Conservation (phyloP, 1,140 invertebrate genomes). For the Antheraea mylitta region DNA sequence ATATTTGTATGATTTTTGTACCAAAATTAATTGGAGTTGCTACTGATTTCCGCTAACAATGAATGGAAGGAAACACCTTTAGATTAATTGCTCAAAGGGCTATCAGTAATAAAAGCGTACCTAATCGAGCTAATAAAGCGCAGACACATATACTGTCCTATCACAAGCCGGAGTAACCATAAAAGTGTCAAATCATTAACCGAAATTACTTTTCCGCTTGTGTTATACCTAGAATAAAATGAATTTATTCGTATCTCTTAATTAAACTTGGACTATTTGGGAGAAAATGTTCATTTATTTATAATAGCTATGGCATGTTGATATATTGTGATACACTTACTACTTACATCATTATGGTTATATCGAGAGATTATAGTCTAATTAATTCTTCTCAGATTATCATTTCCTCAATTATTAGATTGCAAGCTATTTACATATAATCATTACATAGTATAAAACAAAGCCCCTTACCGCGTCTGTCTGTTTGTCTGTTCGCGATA, state of each 20-base stretch:
- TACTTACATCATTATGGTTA: too few relatives aligned
- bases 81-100: constrained; percentile 47
- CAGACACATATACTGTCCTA: constrained; percentile 31
- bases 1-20: too few relatives aligned
- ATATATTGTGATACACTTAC: too few relatives aligned
- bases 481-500: too few relatives aligned
- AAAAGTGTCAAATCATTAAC: constrained; percentile 59
- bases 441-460: too few relatives aligned
- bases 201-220: constrained; percentile 45
- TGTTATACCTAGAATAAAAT: constrained; percentile 8
- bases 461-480: too few relatives aligned
- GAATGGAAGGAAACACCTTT: constrained; percentile 16
- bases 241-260: too few relatives aligned
- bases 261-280: background rate
- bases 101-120: constrained; percentile 52
- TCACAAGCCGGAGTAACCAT: constrained; percentile 37
- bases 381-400: too few relatives aligned
- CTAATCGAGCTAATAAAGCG: constrained; percentile 47
- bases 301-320: background rate
- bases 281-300: background rate
- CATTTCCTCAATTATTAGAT: too few relatives aligned
- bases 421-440: too few relatives aligned
- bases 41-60: background rate
- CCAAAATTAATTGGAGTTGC: background rate
- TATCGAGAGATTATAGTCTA: too few relatives aligned